Conservation (phyloP, 2,888 invertebrate species). For the Polymixis flavicincta region DNA sequence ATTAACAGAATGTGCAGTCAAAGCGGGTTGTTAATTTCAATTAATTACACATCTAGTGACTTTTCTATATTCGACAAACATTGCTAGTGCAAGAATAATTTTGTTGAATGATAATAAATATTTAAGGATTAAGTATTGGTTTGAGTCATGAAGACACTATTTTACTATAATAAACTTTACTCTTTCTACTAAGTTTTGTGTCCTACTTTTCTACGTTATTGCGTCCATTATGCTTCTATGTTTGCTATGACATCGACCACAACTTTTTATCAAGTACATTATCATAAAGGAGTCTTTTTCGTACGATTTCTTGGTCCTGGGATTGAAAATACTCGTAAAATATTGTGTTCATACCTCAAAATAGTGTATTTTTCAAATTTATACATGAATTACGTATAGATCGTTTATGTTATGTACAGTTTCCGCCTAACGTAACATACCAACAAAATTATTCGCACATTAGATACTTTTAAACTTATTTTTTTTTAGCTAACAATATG, state of each 20-base stretch:
- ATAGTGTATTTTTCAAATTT: conserved; percentile 50
- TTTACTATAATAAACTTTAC: conserved; percentile 32
- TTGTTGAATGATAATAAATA: conserved; percentile 64
- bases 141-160: conserved; percentile 54
- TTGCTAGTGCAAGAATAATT: conserved; percentile 74
- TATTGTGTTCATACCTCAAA: conserved; percentile 56
- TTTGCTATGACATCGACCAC: conserved; percentile 17
- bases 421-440: conserved; percentile 58
- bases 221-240: conserved; percentile 2
- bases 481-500: conserved; percentile 84
- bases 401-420: conserved; percentile 64
- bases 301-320: conserved; percentile 50
- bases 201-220: conserved; percentile 24
- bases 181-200: neutral
- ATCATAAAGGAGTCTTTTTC: conserved; percentile 43
- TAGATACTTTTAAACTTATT: conserved; percentile 79
- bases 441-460: conserved; percentile 80
- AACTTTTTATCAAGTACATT: conserved; percentile 30
- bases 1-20: conserved; percentile 76
- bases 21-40: conserved; percentile 72
- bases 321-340: conserved; percentile 54
- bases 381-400: conserved; percentile 58
- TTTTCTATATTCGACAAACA: conserved; percentile 73
- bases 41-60: conserved; percentile 77
- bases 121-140: conserved; percentile 29